These are phyloP conservation scores for Actias luna DNA, from an alignment of 2,888 invertebrate species.

Conservation along the genomic window DNA sequence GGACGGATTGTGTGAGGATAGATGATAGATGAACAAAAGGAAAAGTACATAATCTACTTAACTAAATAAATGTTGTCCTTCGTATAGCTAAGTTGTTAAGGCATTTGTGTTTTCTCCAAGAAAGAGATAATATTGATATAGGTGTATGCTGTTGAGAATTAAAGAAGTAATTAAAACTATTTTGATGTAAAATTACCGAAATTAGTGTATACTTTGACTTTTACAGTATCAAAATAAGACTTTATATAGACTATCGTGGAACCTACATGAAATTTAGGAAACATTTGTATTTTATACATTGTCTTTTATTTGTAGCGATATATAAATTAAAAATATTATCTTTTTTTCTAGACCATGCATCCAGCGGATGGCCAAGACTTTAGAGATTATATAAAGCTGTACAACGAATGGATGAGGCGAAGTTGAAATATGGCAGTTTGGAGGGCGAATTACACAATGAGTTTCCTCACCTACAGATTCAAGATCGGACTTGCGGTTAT, in stretches of 20 bases:
- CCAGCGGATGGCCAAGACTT: constrained; percentile 28
- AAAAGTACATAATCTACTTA: too few species aligned
- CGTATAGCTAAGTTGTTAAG: too few species aligned
- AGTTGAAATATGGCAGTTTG: constrained; percentile 54
- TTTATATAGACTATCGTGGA: not conserved
- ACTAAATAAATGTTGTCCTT: too few species aligned
- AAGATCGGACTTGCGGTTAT: constrained; percentile 64
- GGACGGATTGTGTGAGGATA: too few species aligned
- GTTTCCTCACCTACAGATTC: constrained; percentile 58
- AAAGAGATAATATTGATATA: too few species aligned
- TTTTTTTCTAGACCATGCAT: constrained; percentile 65
- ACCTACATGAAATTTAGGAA: not conserved
- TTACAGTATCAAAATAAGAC: not conserved
- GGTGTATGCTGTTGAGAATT: too few species aligned
- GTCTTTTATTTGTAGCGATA: not conserved
- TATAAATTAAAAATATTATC: not conserved
- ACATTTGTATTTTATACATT: not conserved
- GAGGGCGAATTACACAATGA: constrained; percentile 49
- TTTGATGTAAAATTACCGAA: too few species aligned
- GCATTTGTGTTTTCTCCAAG: too few species aligned
- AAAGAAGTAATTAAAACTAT: too few species aligned
- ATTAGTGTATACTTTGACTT: too few species aligned
- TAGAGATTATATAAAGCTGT: constrained; percentile 31
- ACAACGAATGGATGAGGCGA: constrained; percentile 69
- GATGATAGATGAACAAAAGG: too few species aligned